Conservation (phyloP, 2,888 invertebrate species). For the Parnassius apollo region DNA sequence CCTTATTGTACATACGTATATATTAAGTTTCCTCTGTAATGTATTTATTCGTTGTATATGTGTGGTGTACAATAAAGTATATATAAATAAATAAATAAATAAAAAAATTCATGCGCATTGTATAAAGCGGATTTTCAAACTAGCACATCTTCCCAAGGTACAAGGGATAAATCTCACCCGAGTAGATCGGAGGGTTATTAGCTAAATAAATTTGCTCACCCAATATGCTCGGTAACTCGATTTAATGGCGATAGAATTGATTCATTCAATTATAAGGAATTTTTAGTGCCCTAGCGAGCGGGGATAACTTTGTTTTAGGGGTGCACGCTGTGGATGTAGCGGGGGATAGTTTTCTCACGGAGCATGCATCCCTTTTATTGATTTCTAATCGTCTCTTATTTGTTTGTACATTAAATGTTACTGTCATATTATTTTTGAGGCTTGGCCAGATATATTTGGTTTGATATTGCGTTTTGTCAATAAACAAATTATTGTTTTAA, state of each 20-base stretch:
- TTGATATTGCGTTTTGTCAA: too few species aligned
- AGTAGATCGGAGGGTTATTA: constrained; percentile 66
- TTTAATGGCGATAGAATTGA: constrained; percentile 81
- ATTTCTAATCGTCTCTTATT: constrained; percentile 42
- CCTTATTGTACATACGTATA: too few species aligned
- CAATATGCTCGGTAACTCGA: constrained; percentile 81
- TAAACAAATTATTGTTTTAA: too few species aligned
- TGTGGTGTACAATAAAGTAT: too few species aligned
- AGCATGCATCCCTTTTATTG: constrained; percentile 52
- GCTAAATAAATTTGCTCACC: constrained; percentile 80
- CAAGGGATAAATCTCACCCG: constrained; percentile 57
- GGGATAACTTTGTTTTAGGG: constrained; percentile 78
- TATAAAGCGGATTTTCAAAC: constrained; percentile 14
- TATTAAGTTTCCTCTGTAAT: too few species aligned
- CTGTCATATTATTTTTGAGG: constrained; percentile 18
- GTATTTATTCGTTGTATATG: too few species aligned
- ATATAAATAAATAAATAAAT: too few species aligned
- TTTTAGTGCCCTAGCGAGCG: constrained; percentile 75
- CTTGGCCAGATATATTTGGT: not conserved
- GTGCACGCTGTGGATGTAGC: constrained; percentile 31
- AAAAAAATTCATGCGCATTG: too few species aligned
- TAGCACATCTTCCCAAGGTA: constrained; percentile 38
- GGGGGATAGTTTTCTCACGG: constrained; percentile 74
- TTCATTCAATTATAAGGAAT: constrained; percentile 81
- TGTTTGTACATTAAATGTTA: constrained; percentile 24